These are phyloP conservation scores for Halcyon smyrnensis DNA, from an alignment of 2,797 vertebrate genomes.

Conservation along the genomic window DNA sequence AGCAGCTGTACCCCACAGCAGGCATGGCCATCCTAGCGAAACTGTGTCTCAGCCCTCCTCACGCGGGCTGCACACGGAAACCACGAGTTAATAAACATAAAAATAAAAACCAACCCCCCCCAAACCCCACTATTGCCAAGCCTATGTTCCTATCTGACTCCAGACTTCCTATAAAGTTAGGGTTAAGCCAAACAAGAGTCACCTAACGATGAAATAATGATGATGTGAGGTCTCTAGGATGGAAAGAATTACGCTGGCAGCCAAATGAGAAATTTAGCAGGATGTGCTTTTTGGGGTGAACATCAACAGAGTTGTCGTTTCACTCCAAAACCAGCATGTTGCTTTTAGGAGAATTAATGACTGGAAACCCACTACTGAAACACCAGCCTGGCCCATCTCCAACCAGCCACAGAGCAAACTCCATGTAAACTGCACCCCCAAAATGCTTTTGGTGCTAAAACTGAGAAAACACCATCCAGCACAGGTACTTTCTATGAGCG, in stretches of 20 bases:
- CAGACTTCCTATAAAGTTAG: neutral
- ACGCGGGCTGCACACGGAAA: neutral
- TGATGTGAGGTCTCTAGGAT: neutral
- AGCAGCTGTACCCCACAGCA: neutral
- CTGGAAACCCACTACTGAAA: neutral
- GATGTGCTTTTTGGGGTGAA: neutral
- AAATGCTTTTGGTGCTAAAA: neutral
- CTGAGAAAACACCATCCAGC: fast-evolving
- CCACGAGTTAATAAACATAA: neutral
- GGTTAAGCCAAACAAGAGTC: neutral
- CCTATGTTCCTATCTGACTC: neutral
- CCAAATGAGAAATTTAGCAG: fast-evolving
- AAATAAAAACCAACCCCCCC: neutral
- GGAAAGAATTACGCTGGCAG: neutral
- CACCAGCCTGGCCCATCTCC: neutral
- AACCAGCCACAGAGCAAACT: neutral
- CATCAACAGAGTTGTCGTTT: neutral
- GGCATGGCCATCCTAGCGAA: neutral
- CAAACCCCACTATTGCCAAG: neutral
- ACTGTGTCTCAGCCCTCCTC: neutral
- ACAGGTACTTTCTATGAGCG: neutral
- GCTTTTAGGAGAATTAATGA: neutral
- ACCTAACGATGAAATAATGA: neutral
- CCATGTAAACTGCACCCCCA: neutral
- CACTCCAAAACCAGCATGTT: neutral